Base-by-base conservation (phyloP, 2,113 vertebrate genomes). In the Gnathochromis pfefferi region DNA sequence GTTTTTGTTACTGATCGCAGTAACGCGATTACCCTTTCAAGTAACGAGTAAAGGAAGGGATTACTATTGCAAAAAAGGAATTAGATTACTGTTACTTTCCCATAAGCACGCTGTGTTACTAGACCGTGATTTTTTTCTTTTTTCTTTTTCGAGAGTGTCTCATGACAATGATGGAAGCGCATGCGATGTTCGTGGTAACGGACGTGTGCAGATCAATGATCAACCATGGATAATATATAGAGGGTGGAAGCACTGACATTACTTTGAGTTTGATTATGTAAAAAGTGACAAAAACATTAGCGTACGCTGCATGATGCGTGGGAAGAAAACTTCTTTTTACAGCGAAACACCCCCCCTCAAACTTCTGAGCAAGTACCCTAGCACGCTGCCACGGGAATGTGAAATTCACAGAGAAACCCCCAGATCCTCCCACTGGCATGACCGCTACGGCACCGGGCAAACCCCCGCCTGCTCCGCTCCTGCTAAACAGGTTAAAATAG, bases 241-340 rank as follows among this genome's bases (percentile, higher is more conserved):
- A 28, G 13, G 23, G 55, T 28, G 55, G 55, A 58, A 58, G 26
- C 26, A 58, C 55, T 58, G 55, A 58, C 26, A 16, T 58, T 58
- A 28, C 26, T 58, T 58, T 2, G 55, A 58, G 55, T 58, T 58
- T 58, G 13, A 58, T 28, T 28, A 28, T 0, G 13, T 58, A 58
- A 58, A 58, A 58, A 28, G 55, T 58, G 55, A 58, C 26, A 58
- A 58, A 28, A 58, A 58, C 55, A 0, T 58, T 58, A 28, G 55
- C 13, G 0, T 58, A 14, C 1, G 26, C 55, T 58, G 55, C 1
- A 28, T 3, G 5, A 28, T 28, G 26, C 7, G 1, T 28, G 0
- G 8, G 23, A 58, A 28, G 7, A 28, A 58, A 4, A 51, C 42
- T 45, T 45, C 13, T 45, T 45, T 45, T 14, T 45, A 45, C 42